Evolutionary conservation across 2,797 vertebrate species (phyloP).

Genomic region (Sebastes itinus): DNA sequence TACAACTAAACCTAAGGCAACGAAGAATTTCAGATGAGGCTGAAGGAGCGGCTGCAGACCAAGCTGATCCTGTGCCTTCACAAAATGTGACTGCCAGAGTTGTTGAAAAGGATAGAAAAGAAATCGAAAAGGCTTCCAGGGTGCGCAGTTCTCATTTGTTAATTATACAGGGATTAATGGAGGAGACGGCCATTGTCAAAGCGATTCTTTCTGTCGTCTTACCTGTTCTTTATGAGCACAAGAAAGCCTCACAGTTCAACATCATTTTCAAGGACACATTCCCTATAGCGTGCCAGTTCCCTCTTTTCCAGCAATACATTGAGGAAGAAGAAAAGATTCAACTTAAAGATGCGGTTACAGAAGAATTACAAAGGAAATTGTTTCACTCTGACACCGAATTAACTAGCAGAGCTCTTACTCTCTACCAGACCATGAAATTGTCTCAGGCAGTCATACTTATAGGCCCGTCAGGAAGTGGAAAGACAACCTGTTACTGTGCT

Average conservation of each 20-base stretch:
- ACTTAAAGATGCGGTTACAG: conserved; percentile 65
- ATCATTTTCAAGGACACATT: conserved; percentile 82
- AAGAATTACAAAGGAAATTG: conserved; percentile 73
- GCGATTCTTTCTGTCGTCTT: conserved; percentile 76
- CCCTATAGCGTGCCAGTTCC: conserved; percentile 63
- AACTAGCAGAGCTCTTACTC: conserved; percentile 68
- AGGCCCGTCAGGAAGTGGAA: conserved; percentile 88
- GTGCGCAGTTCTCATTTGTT: conserved; percentile 6
- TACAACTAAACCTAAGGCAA: conserved; percentile 46
- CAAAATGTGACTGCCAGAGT: neutral
- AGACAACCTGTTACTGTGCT: conserved; percentile 82
- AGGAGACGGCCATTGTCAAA: conserved; percentile 83
- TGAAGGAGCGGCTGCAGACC: neutral
- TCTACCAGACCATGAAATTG: conserved; percentile 80
- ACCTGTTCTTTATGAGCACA: conserved; percentile 53
- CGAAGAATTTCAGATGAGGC: conserved; percentile 21
- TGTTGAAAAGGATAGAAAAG: conserved; percentile 8
- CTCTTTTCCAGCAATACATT: conserved; percentile 42
- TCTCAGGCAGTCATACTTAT: conserved; percentile 81
- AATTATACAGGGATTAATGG: conserved; percentile 58
- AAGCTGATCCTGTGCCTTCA: neutral
- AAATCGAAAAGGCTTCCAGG: conserved; percentile 11
- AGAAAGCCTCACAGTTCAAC: conserved; percentile 67
- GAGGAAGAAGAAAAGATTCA: conserved; percentile 51
- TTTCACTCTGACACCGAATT: conserved; percentile 68